Conservation (phyloP, 1,140 invertebrate genomes). For the Metopolophium dirhodum region DNA sequence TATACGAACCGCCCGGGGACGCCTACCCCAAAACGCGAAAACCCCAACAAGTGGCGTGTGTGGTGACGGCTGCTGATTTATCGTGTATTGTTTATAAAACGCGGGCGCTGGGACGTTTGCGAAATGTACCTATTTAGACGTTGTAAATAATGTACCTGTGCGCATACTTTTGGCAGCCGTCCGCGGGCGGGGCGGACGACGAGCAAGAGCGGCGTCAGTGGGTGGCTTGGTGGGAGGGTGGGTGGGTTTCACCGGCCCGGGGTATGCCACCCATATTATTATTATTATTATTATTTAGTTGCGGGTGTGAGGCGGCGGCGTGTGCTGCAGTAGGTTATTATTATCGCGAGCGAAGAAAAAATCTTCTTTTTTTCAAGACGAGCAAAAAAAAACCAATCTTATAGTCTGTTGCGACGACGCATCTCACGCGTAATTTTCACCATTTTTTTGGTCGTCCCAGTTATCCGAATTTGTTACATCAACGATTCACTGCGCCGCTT, state of each 20-base stretch:
- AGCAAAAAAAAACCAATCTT: background rate
- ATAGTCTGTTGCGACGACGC: background rate
- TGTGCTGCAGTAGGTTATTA: background rate
- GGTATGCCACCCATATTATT: background rate
- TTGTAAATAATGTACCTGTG: conserved; percentile 22
- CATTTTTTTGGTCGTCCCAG: background rate
- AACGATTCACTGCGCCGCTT: background rate
- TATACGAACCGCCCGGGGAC: too few species aligned
- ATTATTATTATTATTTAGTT: background rate
- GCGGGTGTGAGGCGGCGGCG: background rate
- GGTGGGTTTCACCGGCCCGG: background rate
- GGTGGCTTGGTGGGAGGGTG: too few species aligned
- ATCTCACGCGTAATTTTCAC: background rate
- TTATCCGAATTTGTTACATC: background rate
- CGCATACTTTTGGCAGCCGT: background rate
- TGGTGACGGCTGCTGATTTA: conserved; percentile 24
- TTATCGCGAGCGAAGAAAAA: background rate
- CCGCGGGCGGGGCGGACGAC: too few species aligned
- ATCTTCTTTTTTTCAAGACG: background rate
- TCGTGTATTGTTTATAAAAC: conserved; percentile 39
- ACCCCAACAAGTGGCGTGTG: conserved; percentile 17
- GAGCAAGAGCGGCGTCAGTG: background rate
- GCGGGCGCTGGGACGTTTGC: background rate
- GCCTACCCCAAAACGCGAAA: background rate
- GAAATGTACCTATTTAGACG: conserved; percentile 31